Percentiles rank a stretch among this genome's conserved stretches.
Evolutionary conservation across 2,113 vertebrate genomes (phyloP).

Genomic region (Bufo gargarizans): DNA sequence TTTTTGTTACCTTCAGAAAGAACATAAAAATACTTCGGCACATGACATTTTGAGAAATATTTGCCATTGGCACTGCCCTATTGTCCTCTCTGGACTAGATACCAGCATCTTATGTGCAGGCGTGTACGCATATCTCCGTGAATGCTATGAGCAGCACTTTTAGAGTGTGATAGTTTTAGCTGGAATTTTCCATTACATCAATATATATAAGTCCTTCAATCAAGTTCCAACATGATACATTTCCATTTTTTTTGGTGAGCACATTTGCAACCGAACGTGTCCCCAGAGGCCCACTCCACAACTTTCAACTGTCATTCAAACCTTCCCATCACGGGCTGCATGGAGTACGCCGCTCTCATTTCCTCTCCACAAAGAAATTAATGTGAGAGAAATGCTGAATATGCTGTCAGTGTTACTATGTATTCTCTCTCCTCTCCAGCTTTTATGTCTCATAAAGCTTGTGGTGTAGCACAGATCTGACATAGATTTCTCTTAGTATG

Average conservation of each 20-base stretch:
- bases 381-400: slow-evolving; percentile 48
- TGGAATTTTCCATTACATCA: slow-evolving; percentile 21
- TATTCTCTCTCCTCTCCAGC: slow-evolving; percentile 1
- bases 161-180: neutral
- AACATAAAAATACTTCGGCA: neutral
- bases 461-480: neutral
- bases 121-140: neutral
- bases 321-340: slow-evolving; percentile 35
- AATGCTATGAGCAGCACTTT: slow-evolving; percentile 4
- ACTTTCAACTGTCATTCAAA: slow-evolving; percentile 35
- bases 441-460: slow-evolving; percentile 35
- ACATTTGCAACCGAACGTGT: slow-evolving; percentile 22
- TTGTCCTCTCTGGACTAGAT: neutral
- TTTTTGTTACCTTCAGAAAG: neutral
- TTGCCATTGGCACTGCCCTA: neutral
- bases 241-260: slow-evolving; percentile 7
- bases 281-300: slow-evolving; percentile 5
- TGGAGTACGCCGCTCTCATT: slow-evolving; percentile 37
- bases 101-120: neutral
- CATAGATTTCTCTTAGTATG: slow-evolving; percentile 24
- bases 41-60: neutral
- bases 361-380: slow-evolving; percentile 43
- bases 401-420: slow-evolving; percentile 27
- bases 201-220: slow-evolving; percentile 16
- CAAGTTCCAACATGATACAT: neutral